phyloP scores from a whole-genome alignment of 37 sponge, comb jelly and placozoan genomes.

The Crambe crambe region DNA sequence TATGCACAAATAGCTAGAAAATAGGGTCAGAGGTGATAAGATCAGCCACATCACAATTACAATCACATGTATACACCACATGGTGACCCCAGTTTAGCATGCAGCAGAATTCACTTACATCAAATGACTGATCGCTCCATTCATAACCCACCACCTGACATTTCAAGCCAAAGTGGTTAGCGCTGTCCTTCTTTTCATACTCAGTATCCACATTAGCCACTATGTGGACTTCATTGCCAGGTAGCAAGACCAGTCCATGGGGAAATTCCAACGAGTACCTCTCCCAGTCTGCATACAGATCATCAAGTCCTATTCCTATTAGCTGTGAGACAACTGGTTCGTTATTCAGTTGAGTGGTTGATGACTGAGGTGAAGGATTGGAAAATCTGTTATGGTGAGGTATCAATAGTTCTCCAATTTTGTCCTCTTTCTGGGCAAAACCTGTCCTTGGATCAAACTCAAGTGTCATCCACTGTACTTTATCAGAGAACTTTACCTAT shows the following conservation, averaged over 20 bases:
- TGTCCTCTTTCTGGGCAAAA: slow-evolving; percentile 82
- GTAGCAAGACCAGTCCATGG: slow-evolving; percentile 64
- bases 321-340: neutral
- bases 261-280: slow-evolving; percentile 50
- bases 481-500: slow-evolving; percentile 76
- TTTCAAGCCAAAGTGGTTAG: slow-evolving; percentile 87
- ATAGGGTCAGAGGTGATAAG: neutral
- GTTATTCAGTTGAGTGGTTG: neutral
- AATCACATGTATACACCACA: neutral
- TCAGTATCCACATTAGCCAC: slow-evolving; percentile 84
- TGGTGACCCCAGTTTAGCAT: neutral
- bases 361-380: neutral
- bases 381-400: slow-evolving; percentile 11
- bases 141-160: slow-evolving; percentile 90
- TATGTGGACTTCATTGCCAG: slow-evolving; percentile 84
- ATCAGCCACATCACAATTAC: neutral
- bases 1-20: neutral
- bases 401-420: slow-evolving; percentile 60
- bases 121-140: slow-evolving; percentile 55
- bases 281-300: slow-evolving; percentile 59
- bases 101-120: slow-evolving; percentile 25
- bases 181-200: slow-evolving; percentile 84
- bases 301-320: slow-evolving; percentile 41
- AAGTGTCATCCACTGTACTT: slow-evolving; percentile 90
- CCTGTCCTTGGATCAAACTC: slow-evolving; percentile 86